Percentiles rank a stretch among this genome's conserved stretches.
Conservation (phyloP, 1,140 invertebrate genomes). For the Ceratosolen solmsi region DNA sequence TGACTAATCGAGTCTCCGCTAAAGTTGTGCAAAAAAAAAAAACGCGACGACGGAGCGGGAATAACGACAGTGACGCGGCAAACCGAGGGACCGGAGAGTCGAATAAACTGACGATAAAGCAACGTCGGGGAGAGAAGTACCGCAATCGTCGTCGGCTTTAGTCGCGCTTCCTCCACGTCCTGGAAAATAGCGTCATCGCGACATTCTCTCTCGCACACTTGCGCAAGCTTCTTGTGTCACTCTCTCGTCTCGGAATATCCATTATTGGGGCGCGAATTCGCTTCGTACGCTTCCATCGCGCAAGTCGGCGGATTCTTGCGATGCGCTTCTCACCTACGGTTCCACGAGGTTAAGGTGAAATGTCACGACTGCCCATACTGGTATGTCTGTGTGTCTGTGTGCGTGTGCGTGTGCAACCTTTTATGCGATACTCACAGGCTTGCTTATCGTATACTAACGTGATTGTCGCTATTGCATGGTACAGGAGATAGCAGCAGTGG, state of each 20-base stretch:
- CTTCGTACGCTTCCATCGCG: not conserved
- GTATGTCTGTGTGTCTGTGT: no score
- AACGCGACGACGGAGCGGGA: constrained; percentile 20
- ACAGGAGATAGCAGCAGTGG: no score
- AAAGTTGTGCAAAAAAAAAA: constrained; percentile 43
- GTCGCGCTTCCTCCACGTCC: constrained; percentile 15
- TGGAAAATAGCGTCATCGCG: constrained; percentile 14
- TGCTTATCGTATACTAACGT: no score
- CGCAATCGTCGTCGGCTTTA: not conserved
- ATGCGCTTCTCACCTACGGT: no score
- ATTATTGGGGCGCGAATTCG: not conserved
- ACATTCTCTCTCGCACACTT: not conserved
- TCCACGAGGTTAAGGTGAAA: no score
- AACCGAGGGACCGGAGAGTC: constrained; percentile 35
- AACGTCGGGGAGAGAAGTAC: constrained; percentile 18
- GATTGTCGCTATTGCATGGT: no score
- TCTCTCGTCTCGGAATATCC: not conserved
- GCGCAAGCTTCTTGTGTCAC: not conserved
- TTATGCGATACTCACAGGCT: no score
- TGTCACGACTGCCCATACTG: no score
- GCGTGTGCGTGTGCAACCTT: no score
- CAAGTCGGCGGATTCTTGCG: no score
- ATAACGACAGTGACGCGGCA: constrained; percentile 51
- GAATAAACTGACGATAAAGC: constrained; percentile 66
- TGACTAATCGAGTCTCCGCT: constrained; percentile 7